These are phyloP conservation scores for Sorex maritimensis DNA, from an alignment of 2,797 vertebrate species.

Conservation along the genomic window DNA sequence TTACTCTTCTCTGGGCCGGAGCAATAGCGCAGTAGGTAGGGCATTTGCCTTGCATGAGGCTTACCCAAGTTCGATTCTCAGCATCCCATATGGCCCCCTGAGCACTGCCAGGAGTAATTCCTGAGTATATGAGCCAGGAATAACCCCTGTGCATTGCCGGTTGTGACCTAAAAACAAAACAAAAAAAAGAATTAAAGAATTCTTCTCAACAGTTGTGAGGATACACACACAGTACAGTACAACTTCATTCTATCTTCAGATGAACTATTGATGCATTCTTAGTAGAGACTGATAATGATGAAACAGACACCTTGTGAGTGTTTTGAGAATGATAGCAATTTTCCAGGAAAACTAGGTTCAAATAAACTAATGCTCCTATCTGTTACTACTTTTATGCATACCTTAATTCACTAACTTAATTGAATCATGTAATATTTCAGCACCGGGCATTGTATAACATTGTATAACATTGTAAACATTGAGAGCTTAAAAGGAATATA, in stretches of 20 bases:
- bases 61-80: too few species aligned
- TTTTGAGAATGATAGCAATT: background rate
- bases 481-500: background rate
- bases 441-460: background rate
- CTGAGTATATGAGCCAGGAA: too few species aligned
- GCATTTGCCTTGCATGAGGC: too few species aligned
- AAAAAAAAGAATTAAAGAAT: too few species aligned
- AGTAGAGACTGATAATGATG: background rate
- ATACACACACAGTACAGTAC: background rate
- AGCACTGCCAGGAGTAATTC: too few species aligned
- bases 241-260: slow-evolving; percentile 30
- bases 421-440: background rate
- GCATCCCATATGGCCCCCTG: too few species aligned
- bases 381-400: background rate
- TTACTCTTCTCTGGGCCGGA: background rate
- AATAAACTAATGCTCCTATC: background rate
- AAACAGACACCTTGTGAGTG: background rate
- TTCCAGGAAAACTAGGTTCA: background rate
- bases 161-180: too few species aligned
- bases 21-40: too few species aligned
- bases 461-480: too few species aligned
- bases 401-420: background rate
- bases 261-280: slow-evolving; percentile 3
- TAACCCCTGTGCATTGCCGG: too few species aligned
- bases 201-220: background rate